Evolutionary conservation across 2,113 vertebrate species (phyloP).

Genomic region (Axis porcinus): DNA sequence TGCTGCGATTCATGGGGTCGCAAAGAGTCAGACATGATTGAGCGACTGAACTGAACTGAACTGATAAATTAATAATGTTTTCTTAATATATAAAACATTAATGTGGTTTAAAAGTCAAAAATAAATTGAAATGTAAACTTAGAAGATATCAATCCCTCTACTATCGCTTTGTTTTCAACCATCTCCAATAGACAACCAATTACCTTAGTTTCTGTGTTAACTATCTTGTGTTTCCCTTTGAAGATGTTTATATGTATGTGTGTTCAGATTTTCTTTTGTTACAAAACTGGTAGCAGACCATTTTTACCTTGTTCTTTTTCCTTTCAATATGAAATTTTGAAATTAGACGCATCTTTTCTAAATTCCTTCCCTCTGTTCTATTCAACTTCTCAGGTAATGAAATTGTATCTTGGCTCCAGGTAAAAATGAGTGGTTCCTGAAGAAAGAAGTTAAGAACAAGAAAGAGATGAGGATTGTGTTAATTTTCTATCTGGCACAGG

Average conservation of each 20-base stretch:
- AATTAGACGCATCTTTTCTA: not conserved
- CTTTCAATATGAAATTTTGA: not conserved
- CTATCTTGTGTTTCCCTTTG: not conserved
- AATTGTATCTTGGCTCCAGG: not conserved
- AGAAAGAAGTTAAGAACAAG: not conserved
- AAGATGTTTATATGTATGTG: not conserved
- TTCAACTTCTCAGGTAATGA: not conserved
- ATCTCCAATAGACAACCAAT: not conserved
- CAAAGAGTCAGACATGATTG: no score
- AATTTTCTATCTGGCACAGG: not conserved
- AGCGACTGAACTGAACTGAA: no score
- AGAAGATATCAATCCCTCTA: not conserved
- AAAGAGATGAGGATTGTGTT: not conserved
- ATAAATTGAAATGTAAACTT: not conserved
- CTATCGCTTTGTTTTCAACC: not conserved
- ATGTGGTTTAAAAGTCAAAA: not conserved
- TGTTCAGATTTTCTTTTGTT: not conserved
- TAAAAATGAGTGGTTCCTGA: not conserved
- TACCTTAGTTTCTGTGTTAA: not conserved
- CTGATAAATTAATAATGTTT: not conserved
- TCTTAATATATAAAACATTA: not conserved
- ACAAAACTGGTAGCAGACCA: not conserved
- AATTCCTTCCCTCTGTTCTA: not conserved
- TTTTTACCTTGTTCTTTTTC: not conserved
- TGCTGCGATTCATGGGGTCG: no score